Evolutionary conservation across 2,797 vertebrate genomes (phyloP).

Genomic region (Corythornis leucogaster): DNA sequence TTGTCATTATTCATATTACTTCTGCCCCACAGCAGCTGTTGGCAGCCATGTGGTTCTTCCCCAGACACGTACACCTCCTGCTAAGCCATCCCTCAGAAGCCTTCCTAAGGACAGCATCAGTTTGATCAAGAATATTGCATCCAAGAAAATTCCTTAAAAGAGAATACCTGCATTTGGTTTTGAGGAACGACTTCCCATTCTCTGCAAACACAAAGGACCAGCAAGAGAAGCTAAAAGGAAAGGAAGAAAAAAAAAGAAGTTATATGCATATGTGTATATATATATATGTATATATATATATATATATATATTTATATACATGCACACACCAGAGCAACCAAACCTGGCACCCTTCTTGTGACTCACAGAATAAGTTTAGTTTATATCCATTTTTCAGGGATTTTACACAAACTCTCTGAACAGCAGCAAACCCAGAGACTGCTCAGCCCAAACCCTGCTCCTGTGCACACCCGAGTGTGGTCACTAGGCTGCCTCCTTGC

Average conservation of each 20-base stretch:
- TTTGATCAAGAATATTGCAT: background rate
- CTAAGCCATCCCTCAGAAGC: background rate
- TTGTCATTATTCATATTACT: rapidly evolving
- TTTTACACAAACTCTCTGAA: background rate
- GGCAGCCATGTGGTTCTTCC: background rate
- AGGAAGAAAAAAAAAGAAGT: no score
- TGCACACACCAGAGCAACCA: background rate
- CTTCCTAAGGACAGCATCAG: rapidly evolving
- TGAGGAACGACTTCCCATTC: background rate
- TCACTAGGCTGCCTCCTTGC: rapidly evolving
- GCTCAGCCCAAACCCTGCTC: rapidly evolving
- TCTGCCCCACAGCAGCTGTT: background rate
- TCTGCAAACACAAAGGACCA: background rate
- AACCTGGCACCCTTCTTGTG: background rate
- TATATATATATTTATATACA: no score
- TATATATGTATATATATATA: no score
- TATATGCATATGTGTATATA: background rate
- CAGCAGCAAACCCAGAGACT: background rate
- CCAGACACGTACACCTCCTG: rapidly evolving
- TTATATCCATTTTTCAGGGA: background rate
- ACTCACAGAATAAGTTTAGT: background rate
- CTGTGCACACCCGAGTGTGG: rapidly evolving
- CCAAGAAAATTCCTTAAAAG: background rate
- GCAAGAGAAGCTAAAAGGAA: background rate
- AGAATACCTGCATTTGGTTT: background rate